Conservation (phyloP, 2,888 invertebrate species). For the Trichopoda pennipes region DNA sequence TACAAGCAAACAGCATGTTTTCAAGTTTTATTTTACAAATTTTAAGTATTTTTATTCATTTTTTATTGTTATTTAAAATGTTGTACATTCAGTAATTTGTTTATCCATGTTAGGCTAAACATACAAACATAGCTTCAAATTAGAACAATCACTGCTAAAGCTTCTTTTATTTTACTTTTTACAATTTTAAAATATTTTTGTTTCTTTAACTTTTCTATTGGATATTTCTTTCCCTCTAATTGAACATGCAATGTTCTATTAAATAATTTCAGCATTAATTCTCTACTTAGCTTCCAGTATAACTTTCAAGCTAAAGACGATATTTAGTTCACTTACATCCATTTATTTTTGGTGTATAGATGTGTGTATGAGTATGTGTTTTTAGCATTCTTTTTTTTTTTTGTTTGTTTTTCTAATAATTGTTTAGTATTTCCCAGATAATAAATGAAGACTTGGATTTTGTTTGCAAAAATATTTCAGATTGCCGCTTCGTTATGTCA, state of each 20-base stretch:
- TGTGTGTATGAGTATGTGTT: neutral
- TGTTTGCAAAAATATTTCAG: slow-evolving; percentile 67
- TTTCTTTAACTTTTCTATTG: slow-evolving; percentile 9
- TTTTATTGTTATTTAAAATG: slow-evolving; percentile 19
- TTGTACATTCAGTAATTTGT: slow-evolving; percentile 10
- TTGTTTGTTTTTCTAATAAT: slow-evolving; percentile 17
- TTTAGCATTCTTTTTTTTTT: neutral
- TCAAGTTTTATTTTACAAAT: too few relatives aligned
- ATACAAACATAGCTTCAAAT: slow-evolving; percentile 18
- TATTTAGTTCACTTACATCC: neutral
- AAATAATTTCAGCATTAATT: neutral
- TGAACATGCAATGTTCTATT: neutral
- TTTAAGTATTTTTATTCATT: slow-evolving; percentile 50
- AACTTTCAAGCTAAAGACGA: too few relatives aligned
- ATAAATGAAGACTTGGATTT: neutral
- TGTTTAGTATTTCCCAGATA: slow-evolving; percentile 8
- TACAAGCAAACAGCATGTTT: slow-evolving; percentile 23
- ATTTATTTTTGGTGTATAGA: neutral
- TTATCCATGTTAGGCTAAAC: slow-evolving; percentile 19
- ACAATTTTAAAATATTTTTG: slow-evolving; percentile 30
- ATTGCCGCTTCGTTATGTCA: slow-evolving; percentile 72
- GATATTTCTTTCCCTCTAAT: neutral
- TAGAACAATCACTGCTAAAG: slow-evolving; percentile 68
- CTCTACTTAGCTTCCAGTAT: neutral
- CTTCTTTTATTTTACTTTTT: slow-evolving; percentile 39